Percentiles rank a stretch among this genome's conserved stretches.
phyloP scores from a whole-genome alignment of 2,113 vertebrate species.

The Rutilus rutilus region DNA sequence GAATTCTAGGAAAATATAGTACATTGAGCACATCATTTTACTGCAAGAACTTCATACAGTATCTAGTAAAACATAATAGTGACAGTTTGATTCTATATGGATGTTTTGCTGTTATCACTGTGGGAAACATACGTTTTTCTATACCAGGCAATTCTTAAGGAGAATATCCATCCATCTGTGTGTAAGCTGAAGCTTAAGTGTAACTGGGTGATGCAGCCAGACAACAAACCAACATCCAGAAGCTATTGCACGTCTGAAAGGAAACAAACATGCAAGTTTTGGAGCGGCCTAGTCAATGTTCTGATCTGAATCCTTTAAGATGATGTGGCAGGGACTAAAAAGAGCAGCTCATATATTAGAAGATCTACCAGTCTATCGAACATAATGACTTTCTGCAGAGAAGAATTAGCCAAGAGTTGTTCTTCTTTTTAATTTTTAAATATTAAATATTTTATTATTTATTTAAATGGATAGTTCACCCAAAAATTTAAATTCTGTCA shows the following conservation, averaged over 20 bases:
- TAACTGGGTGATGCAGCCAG: background rate
- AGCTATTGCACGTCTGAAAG: background rate
- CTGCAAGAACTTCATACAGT: background rate
- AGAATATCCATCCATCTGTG: background rate
- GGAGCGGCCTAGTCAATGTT: background rate
- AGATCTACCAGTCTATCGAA: background rate
- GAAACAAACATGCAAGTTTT: background rate
- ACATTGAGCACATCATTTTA: background rate
- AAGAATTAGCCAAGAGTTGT: no score
- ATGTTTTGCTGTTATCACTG: background rate
- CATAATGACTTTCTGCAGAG: background rate
- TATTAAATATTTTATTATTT: no score
- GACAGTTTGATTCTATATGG: background rate
- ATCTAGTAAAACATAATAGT: background rate
- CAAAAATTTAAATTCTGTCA: no score
- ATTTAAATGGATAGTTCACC: no score
- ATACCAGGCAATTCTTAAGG: background rate
- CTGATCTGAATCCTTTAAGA: background rate
- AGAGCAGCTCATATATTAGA: background rate
- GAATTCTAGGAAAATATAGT: background rate
- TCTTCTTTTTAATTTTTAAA: no score
- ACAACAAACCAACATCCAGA: background rate
- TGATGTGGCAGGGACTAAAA: background rate
- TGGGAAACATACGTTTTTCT: background rate
- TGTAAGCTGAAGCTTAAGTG: background rate